Base-by-base conservation (phyloP, 2,797 vertebrate genomes). In the Dipus sagitta region DNA sequence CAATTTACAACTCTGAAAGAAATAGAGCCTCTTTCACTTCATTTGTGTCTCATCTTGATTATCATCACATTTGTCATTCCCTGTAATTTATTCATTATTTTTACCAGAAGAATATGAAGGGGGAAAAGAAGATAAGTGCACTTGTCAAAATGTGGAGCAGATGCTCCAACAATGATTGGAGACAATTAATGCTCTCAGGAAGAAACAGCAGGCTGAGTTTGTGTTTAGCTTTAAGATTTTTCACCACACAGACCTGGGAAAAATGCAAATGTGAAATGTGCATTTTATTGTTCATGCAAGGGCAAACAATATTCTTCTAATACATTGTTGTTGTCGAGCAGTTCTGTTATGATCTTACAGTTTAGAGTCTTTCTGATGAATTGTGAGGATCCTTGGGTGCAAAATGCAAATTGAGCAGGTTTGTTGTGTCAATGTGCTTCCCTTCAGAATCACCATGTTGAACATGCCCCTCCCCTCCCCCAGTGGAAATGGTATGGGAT, bases 81-180 rank as follows among this genome's bases (percentile, higher is more conserved):
- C 96, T 97, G 93, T 98, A 98, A 98, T 98, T 98, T 98, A 98
- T 98, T 98, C 97, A 98, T 98, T 98, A 98, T 98, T 97, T 97
- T 97, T 97, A 97, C 96, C 93, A 1, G 1, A 98, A 92, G 71
- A 97, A 97, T 97, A 97, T 96, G 96, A 97, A 97, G 94, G 76
- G 94, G 30, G 93, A 97, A 94, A 86, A 96, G 93, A 94, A 98
- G 96, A 96, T 95, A 98, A 98, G 98, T 97, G 97, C 91, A 96
- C 97, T 98, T 98, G 98, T 98, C 98, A 98, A 98, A 98, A 98
- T 96, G 94, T 97, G 97, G 98, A 98, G 97, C 98, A 98, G 98
- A 98, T 98, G 97, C 97, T 98, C 93, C 95, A 96, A 97, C 97
- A 98, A 97, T 97, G 97, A 98, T 97, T 97, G 95, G 96, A 98